Percentiles rank a stretch among this genome's conserved stretches.
phyloP scores from a whole-genome alignment of 2,797 vertebrate genomes.

The Melanotaenia nigrans region DNA sequence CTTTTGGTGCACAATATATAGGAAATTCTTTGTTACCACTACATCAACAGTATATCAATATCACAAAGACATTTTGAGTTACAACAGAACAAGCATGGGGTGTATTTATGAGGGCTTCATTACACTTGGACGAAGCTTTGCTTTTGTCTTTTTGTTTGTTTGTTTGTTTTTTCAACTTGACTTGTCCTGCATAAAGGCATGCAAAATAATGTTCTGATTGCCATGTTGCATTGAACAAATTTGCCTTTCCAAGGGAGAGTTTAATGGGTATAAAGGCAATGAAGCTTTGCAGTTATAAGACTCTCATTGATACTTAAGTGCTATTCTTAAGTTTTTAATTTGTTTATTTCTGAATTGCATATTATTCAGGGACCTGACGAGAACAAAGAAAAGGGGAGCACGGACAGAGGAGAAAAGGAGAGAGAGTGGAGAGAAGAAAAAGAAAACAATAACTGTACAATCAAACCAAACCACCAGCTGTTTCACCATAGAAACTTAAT shows the following conservation, averaged over 20 bases:
- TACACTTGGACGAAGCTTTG: no score
- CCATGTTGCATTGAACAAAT: neutral
- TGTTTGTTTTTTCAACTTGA: neutral
- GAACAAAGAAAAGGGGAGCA: neutral
- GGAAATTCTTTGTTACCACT: neutral
- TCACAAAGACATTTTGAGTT: neutral
- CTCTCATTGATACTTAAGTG: neutral
- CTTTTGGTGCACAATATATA: neutral
- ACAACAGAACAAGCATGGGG: neutral
- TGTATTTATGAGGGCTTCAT: neutral
- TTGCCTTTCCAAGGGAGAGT: neutral
- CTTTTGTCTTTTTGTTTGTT: neutral
- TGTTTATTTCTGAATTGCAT: neutral
- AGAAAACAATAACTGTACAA: neutral
- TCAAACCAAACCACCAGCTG: neutral
- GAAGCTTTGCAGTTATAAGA: neutral
- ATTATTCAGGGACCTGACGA: neutral
- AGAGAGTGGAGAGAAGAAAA: neutral
- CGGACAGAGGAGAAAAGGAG: neutral
- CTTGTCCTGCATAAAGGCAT: neutral
- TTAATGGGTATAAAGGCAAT: neutral
- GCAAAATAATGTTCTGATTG: neutral
- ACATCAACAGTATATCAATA: neutral
- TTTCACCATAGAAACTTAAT: neutral
- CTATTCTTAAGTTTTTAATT: neutral